Percentiles rank a stretch among this genome's conserved stretches.
These are phyloP conservation scores for Philhelius pedissequus DNA, from an alignment of 2,888 invertebrate genomes.

Conservation along the genomic window DNA sequence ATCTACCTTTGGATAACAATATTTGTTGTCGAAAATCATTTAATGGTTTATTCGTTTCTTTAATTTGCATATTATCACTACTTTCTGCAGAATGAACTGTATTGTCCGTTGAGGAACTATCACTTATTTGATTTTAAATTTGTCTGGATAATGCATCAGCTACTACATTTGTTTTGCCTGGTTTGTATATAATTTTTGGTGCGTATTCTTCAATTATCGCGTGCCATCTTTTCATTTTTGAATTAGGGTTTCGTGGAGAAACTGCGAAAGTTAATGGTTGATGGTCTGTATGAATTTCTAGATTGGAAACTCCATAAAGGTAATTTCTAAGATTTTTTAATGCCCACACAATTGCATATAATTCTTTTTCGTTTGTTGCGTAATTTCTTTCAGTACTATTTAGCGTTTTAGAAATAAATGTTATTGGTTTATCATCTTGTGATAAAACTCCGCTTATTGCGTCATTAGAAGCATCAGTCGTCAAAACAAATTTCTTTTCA, in stretches of 20 bases:
- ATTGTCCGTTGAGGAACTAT: neutral
- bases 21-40: neutral
- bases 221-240: constrained; percentile 49
- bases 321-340: neutral
- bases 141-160: constrained; percentile 50
- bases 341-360: constrained; percentile 51
- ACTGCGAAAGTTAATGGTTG: constrained; percentile 15
- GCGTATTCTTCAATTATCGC: constrained; percentile 53
- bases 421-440: neutral
- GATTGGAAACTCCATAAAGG: neutral
- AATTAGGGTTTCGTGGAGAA: constrained; percentile 56
- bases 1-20: neutral
- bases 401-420: constrained; percentile 21
- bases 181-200: constrained; percentile 41
- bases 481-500: constrained; percentile 34
- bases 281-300: neutral
- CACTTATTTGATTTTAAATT: constrained; percentile 25
- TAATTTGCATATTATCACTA: neutral
- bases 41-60: neutral
- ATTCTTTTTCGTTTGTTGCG: constrained; percentile 1
- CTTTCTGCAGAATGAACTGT: neutral
- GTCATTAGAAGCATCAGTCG: constrained; percentile 72
- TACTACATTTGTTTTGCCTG: constrained; percentile 48
- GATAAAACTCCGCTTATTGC: neutral
- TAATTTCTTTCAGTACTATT: neutral